phyloP scores from a whole-genome alignment of 2,797 vertebrate species.

The Decapterus maruadsi region DNA sequence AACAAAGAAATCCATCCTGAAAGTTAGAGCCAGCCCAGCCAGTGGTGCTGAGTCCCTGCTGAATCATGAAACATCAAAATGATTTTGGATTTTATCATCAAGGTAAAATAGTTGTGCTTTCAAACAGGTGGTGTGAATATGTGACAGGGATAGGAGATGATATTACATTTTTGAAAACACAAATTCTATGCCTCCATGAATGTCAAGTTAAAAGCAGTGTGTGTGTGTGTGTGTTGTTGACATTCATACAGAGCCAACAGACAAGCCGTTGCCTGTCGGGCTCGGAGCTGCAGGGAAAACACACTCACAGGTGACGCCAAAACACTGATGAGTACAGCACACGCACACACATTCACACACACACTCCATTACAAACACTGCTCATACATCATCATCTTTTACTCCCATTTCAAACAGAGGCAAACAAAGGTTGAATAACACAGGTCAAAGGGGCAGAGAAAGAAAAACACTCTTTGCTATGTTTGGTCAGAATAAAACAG shows the following conservation, averaged over 20 bases:
- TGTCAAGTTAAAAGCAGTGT: neutral
- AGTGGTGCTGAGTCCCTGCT: no score
- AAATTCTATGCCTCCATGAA: neutral
- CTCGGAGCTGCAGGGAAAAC: constrained; percentile 46
- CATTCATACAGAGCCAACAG: constrained; percentile 21
- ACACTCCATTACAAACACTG: constrained; percentile 27
- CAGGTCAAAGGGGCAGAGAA: neutral
- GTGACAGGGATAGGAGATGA: no score
- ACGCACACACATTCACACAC: constrained; percentile 10
- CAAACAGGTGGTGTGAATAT: no score
- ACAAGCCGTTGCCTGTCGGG: constrained; percentile 60
- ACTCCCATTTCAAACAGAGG: neutral
- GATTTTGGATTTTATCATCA: no score
- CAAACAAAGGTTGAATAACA: neutral
- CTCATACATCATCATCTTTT: constrained; percentile 20
- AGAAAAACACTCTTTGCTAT: no score
- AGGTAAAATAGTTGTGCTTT: no score
- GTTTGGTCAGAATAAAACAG: constrained; percentile 10
- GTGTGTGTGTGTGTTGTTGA: constrained; percentile 35
- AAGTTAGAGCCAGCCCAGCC: no score
- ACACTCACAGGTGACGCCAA: constrained; percentile 34
- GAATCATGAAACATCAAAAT: no score
- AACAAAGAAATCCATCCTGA: neutral
- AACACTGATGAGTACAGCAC: constrained; percentile 19
- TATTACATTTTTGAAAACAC: no score